Conservation (phyloP, 1,140 invertebrate species). For the Drosophila mayri region DNA sequence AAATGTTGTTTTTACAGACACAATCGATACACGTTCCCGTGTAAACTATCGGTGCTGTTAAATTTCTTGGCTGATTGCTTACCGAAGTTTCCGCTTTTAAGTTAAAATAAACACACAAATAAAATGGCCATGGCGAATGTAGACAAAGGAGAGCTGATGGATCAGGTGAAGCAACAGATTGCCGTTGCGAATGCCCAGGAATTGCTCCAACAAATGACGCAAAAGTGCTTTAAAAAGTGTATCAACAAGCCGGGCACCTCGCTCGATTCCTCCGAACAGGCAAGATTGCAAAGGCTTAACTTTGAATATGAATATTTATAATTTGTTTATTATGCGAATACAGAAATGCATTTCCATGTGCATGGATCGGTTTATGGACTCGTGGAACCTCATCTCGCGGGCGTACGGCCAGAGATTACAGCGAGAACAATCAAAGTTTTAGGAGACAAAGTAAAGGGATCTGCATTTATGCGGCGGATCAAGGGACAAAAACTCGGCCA, state of each 20-base stretch:
- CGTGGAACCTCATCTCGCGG: conserved; percentile 95
- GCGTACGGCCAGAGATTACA: conserved; percentile 93
- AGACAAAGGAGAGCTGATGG: conserved; percentile 96
- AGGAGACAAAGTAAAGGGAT: conserved; percentile 9
- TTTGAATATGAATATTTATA: not conserved
- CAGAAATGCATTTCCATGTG: conserved; percentile 99
- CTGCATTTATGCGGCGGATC: conserved; percentile 31
- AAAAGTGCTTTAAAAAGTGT: conserved; percentile 99
- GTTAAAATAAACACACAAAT: conserved; percentile 4
- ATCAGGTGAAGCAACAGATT: conserved; percentile 98
- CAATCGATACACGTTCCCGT: conserved; percentile 1
- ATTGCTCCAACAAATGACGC: conserved; percentile 96
- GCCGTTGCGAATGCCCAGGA: conserved; percentile 97
- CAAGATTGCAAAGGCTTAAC: conserved; percentile 60
- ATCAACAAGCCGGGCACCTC: conserved; percentile 95
- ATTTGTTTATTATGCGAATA: conserved; percentile 25
- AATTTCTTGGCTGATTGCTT: conserved; percentile 15
- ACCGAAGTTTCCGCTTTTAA: conserved; percentile 5
- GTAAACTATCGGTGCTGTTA: conserved; percentile 21
- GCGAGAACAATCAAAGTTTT: conserved; percentile 86
- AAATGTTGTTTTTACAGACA: not conserved
- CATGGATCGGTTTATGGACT: conserved; percentile 99
- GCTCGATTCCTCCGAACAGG: conserved; percentile 96
- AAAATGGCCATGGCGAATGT: conserved; percentile 56
- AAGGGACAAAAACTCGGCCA: conserved; percentile 19